Percentiles rank a stretch among this genome's conserved stretches.
Evolutionary conservation across 2,113 vertebrate species (phyloP).

Genomic region (Psittacula cyanocephala): DNA sequence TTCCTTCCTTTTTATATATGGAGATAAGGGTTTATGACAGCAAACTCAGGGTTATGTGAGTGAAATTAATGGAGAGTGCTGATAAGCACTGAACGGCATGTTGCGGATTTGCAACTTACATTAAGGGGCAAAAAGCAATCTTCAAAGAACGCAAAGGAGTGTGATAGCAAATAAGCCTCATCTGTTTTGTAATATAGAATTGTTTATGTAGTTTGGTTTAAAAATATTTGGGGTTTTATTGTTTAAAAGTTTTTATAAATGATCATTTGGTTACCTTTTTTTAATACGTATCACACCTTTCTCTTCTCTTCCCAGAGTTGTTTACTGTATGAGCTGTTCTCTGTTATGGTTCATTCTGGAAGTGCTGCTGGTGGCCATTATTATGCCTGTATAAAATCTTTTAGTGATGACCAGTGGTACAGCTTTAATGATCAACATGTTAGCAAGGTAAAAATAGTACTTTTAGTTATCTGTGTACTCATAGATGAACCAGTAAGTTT

Average conservation of each 20-base stretch:
- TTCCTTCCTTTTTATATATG: not conserved
- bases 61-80: not conserved
- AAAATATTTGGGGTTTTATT: not conserved
- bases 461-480: not conserved
- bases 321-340: conserved; percentile 94
- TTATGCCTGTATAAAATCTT: conserved; percentile 98
- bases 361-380: conserved; percentile 98
- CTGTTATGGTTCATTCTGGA: conserved; percentile 98
- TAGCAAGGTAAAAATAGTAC: conserved; percentile 86
- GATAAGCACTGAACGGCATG: rapidly evolving
- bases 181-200: not conserved
- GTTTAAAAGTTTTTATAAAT: not conserved
- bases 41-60: not conserved
- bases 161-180: not conserved
- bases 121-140: not conserved
- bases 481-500: not conserved
- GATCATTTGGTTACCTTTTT: not conserved
- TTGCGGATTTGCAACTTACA: not conserved
- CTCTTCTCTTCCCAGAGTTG: conserved; percentile 79
- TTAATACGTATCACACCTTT: not conserved
- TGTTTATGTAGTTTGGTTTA: not conserved
- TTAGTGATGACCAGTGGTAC: conserved; percentile 96
- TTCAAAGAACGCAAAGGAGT: not conserved
- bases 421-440: conserved; percentile 99
- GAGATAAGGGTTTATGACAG: not conserved